These are phyloP conservation scores for Cylloceria caligata DNA, from an alignment of 2,888 invertebrate genomes.

Conservation along the genomic window DNA sequence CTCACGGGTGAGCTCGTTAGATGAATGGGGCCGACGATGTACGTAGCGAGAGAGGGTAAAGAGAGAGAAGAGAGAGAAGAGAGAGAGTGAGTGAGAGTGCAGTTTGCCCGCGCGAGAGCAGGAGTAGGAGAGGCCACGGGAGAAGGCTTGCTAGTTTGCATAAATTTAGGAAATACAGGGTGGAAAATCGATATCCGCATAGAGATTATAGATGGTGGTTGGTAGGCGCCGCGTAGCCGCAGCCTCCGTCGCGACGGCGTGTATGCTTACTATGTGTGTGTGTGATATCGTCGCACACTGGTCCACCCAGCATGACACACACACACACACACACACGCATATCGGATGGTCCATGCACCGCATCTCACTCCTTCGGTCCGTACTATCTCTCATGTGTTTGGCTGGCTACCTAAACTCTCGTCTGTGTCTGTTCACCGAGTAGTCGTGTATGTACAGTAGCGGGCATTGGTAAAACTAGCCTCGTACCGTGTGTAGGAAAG, in stretches of 20 bases:
- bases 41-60: conserved; percentile 59
- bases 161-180: conserved; percentile 85
- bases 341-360: conserved; percentile 22
- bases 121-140: conserved; percentile 62
- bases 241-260: conserved; percentile 84
- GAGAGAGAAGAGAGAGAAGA: conserved; percentile 49
- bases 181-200: conserved; percentile 85
- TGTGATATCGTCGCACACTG: conserved; percentile 53
- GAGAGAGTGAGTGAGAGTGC: conserved; percentile 41
- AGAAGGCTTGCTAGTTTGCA: conserved; percentile 82
- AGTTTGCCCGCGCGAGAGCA: conserved; percentile 34
- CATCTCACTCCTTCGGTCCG: conserved; percentile 39
- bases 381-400: conserved; percentile 47
- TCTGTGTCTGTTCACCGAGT: conserved; percentile 29
- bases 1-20: conserved; percentile 80
- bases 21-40: conserved; percentile 81
- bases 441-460: conserved; percentile 29
- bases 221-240: conserved; percentile 85
- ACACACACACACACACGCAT: conserved; percentile 33
- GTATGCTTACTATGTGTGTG: conserved; percentile 76
- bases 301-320: conserved; percentile 23
- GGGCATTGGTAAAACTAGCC: conserved; percentile 66
- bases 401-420: conserved; percentile 52
- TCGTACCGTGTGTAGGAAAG: conserved; percentile 42
- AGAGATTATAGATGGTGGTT: conserved; percentile 85